Evolutionary conservation across 2,113 vertebrate genomes (phyloP).

Genomic region (Onychostruthus taczanowskii): DNA sequence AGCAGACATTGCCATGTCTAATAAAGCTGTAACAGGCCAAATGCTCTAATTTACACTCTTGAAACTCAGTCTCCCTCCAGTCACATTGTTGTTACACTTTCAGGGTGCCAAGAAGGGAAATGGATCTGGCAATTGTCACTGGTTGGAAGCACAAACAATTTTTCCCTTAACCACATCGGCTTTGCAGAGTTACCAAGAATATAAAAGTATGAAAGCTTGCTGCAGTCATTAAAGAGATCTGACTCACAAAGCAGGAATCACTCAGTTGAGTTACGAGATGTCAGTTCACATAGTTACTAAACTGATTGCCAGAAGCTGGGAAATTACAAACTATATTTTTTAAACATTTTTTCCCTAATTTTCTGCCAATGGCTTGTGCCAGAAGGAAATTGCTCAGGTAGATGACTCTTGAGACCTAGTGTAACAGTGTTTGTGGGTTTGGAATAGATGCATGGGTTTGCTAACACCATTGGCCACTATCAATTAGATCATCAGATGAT

Average conservation of each 20-base stretch:
- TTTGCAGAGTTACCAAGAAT: slow-evolving; percentile 18
- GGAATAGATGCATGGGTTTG: background rate
- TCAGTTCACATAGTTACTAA: background rate
- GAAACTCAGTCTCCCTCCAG: slow-evolving; percentile 3
- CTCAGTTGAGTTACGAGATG: background rate
- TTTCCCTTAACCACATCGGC: background rate
- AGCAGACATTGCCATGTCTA: slow-evolving; percentile 1
- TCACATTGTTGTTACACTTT: background rate
- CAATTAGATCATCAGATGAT: background rate
- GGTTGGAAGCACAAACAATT: slow-evolving; percentile 10
- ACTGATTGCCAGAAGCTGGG: background rate
- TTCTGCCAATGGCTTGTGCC: background rate
- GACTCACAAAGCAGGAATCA: background rate
- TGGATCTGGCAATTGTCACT: slow-evolving; percentile 39
- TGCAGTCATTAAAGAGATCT: background rate
- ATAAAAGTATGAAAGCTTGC: background rate
- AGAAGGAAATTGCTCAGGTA: background rate
- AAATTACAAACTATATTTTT: background rate
- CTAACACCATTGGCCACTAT: background rate
- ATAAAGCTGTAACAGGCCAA: slow-evolving; percentile 30
- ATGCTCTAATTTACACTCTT: slow-evolving; percentile 8
- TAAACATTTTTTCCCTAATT: background rate
- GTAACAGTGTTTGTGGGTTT: background rate
- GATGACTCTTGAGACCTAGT: background rate
- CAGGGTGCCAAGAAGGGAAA: slow-evolving; percentile 37